Conservation (phyloP, 2,888 invertebrate genomes). For the Dicyrtomina minuta region DNA sequence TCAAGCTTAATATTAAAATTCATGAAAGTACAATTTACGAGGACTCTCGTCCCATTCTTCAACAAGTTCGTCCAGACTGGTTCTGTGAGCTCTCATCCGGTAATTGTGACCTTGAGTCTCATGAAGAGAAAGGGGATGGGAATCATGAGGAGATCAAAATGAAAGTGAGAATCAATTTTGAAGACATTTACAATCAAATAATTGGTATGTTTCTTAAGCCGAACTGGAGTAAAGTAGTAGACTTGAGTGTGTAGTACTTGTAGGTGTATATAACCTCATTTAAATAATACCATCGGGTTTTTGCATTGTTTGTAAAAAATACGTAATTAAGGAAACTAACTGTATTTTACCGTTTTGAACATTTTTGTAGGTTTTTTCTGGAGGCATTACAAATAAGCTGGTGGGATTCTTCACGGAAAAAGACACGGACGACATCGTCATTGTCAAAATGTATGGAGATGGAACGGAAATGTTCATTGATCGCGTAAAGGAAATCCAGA, state of each 20-base stretch:
- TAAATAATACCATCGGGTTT: neutral
- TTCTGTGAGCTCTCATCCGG: neutral
- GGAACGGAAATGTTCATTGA: conserved; percentile 92
- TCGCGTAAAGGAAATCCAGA: conserved; percentile 74
- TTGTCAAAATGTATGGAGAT: conserved; percentile 87
- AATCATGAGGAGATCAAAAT: neutral
- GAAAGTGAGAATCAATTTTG: neutral
- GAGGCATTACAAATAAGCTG: conserved; percentile 91
- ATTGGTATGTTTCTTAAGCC: too few species aligned
- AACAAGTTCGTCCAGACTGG: conserved; percentile 30
- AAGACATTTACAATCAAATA: too few species aligned
- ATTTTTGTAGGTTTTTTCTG: conserved; percentile 66
- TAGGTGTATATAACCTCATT: neutral
- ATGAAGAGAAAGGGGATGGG: neutral
- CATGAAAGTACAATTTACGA: conserved; percentile 1
- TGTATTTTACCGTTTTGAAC: neutral
- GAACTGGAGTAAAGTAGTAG: too few species aligned
- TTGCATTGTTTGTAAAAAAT: neutral
- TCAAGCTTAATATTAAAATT: conserved; percentile 15
- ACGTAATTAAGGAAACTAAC: neutral
- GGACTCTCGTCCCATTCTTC: conserved; percentile 13
- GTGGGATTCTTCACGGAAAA: conserved; percentile 69
- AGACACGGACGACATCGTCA: conserved; percentile 68
- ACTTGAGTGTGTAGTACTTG: too few species aligned
- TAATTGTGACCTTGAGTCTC: too few species aligned